A percentile compares a stretch with the other conserved stretches of the same genome.
Evolutionary conservation across 2,113 vertebrate species (phyloP).

Genomic region (Oryzias melastigma): DNA sequence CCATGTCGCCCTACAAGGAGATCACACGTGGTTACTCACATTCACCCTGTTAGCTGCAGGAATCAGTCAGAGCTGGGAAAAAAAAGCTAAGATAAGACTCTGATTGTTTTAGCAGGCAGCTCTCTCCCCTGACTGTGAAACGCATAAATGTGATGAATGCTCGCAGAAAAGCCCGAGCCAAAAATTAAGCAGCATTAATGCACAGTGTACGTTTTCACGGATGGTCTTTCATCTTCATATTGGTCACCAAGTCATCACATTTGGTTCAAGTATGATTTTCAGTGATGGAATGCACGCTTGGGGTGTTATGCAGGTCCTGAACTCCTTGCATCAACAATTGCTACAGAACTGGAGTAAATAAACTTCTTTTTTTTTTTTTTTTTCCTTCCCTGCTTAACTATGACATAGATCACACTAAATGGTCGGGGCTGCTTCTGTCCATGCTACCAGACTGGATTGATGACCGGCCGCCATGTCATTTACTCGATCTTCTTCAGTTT

Average conservation of each 20-base stretch:
- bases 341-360: no score
- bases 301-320: conserved; percentile 6
- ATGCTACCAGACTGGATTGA: background rate
- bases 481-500: no score
- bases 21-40: conserved; percentile 23
- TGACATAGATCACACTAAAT: background rate
- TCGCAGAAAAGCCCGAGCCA: conserved; percentile 7
- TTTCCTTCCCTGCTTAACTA: background rate
- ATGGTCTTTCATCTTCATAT: conserved; percentile 11
- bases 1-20: conserved; percentile 85
- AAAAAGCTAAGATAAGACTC: conserved; percentile 1
- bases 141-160: conserved; percentile 6
- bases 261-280: conserved; percentile 35
- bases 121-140: conserved; percentile 14
- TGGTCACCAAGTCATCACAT: conserved; percentile 31
- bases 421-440: background rate
- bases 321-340: conserved; percentile 3
- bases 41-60: background rate
- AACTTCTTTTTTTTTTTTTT: background rate
- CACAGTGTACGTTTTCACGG: conserved; percentile 2
- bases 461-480: background rate
- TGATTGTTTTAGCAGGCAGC: conserved; percentile 13
- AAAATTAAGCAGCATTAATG: conserved; percentile 16
- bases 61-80: conserved; percentile 2
- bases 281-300: conserved; percentile 31